Base-by-base conservation (phyloP, 2,888 invertebrate genomes). In the Cosmorhoe ocellata region DNA sequence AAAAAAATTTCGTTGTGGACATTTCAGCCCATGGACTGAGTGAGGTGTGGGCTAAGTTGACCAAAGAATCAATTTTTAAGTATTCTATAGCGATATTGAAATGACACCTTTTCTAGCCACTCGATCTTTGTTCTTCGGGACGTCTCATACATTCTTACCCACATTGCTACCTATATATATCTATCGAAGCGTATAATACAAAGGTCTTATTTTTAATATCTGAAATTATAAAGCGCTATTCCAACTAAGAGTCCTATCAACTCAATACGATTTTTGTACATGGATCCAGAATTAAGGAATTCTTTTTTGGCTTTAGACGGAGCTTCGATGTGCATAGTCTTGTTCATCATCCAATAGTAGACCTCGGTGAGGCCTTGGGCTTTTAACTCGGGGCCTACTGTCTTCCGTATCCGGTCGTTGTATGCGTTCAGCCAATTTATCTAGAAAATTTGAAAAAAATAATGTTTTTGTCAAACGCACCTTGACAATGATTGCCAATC, bases 331-430 rank as follows among this genome's bases (percentile, higher is more conserved):
- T 92, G 92, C 52, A 92, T 84, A 7, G 96, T 97, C 78, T 95
- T 95, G 66, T 93, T 93, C 93, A 95, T 93, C 94, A 97, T 94
- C 97, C 97, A 97, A 67, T 94, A 92, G 75, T 94, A 95, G 1
- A 94, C 96, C 53, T 92, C 92, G 79, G 93, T 93, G 61, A 93
- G 92, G 0, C 93, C 93, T 71, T 93, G 93, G 28, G 86, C 91
- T 67, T 94, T 94, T 31, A 97, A 82, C 70, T 96, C 95, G 0
- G 93, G 91, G 0, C 97, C 96, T 2, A 97, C 94, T 37, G 92
- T 87, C 49, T 92, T 91, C 27, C 95, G 91, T 52, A 96, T 94
- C 61, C 93, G 91, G 8, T 92, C 91, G 79, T 97, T 96, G 80
- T 97, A 97, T 7, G 92, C 85, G 71, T 97, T 96, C 41, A 96